Evolutionary conservation across 1,140 invertebrate genomes (phyloP).

Genomic region (Globodera ellingtonae): DNA sequence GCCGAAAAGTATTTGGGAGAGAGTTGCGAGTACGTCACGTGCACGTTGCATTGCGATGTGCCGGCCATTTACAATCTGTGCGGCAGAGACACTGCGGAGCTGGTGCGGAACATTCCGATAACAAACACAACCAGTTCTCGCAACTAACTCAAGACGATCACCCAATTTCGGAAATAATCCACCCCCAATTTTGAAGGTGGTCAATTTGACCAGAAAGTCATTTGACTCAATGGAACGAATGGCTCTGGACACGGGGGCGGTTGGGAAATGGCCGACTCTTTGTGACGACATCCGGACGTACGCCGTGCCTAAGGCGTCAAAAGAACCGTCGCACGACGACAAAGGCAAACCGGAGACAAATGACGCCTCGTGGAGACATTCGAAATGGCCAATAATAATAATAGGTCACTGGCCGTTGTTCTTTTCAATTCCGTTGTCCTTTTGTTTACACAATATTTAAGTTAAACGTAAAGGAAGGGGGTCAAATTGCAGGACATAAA

Average conservation of each 20-base stretch:
- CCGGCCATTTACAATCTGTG: conserved; percentile 61
- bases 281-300: conserved; percentile 63
- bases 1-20: conserved; percentile 61
- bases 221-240: conserved; percentile 60
- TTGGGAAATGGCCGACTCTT: conserved; percentile 59
- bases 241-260: conserved; percentile 62
- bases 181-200: conserved; percentile 17
- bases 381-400: not conserved
- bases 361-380: not conserved
- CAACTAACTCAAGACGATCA: too few species aligned
- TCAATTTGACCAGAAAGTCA: conserved; percentile 57
- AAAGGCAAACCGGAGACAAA: not conserved
- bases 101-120: conserved; percentile 35
- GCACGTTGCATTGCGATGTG: conserved; percentile 64
- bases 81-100: conserved; percentile 57
- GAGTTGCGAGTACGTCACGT: conserved; percentile 62
- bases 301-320: conserved; percentile 45
- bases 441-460: not conserved
- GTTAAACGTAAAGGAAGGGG: too few species aligned
- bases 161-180: too few species aligned
- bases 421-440: conserved; percentile 2
- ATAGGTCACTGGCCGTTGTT: not conserved
- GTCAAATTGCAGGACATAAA: too few species aligned
- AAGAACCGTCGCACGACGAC: conserved; percentile 18
- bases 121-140: too few species aligned